A percentile compares a stretch with the other conserved stretches of the same genome.
phyloP scores from a whole-genome alignment of 2,113 vertebrate species.

The Scomber japonicus region DNA sequence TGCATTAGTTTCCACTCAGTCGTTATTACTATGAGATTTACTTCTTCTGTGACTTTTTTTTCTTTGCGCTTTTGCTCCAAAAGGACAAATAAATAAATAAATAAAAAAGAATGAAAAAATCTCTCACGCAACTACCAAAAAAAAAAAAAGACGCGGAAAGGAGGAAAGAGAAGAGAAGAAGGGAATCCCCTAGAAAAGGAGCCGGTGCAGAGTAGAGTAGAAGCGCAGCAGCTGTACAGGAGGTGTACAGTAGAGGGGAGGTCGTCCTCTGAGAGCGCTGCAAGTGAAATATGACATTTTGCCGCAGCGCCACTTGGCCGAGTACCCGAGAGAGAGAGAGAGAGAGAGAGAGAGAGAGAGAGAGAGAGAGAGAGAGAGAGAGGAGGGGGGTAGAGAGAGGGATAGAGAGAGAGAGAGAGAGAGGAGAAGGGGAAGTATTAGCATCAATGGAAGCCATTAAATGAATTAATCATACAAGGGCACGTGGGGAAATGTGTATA shows the following conservation, averaged over 20 bases:
- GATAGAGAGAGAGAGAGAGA: conserved; percentile 8
- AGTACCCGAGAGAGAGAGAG: not conserved
- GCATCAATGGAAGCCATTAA: not conserved
- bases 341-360: conserved; percentile 15
- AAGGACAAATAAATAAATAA: not conserved
- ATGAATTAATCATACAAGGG: no score
- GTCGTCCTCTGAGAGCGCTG: conserved; percentile 37
- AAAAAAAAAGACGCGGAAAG: not conserved
- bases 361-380: not conserved
- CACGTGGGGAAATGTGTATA: no score
- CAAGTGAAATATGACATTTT: conserved; percentile 58
- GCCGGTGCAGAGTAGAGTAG: not conserved
- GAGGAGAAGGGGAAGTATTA: not conserved
- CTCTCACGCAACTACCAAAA: not conserved
- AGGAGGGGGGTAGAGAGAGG: not conserved
- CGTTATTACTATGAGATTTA: not conserved
- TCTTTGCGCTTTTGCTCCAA: not conserved
- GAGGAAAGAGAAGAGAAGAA: not conserved
- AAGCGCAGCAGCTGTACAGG: conserved; percentile 2
- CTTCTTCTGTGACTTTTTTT: not conserved
- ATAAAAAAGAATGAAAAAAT: no score
- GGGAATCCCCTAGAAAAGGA: not conserved
- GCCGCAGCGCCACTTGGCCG: conserved; percentile 68
- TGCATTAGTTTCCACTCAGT: conserved; percentile 9
- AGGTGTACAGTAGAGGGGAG: conserved; percentile 21